Evolutionary conservation across 2,113 vertebrate genomes (phyloP).

Genomic region (Peromyscus polionotus): DNA sequence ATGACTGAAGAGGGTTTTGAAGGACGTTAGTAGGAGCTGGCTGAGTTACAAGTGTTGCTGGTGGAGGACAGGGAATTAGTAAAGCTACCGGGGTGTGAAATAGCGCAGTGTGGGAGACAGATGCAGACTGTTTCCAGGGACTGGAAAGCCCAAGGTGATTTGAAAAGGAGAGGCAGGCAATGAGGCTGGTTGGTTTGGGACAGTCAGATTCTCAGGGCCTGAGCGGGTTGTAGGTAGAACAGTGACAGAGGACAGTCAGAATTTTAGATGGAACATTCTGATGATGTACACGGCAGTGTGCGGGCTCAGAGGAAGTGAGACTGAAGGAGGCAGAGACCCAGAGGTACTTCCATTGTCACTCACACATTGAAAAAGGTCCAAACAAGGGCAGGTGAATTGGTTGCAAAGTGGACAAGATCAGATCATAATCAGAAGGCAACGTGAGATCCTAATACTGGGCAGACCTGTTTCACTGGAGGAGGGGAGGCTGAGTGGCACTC

Average conservation of each 20-base stretch:
- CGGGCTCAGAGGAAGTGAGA: not conserved
- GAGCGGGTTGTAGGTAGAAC: too few relatives aligned
- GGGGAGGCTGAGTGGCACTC: not conserved
- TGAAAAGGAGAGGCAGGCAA: not conserved
- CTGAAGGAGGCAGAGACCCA: not conserved
- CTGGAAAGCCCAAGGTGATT: constrained; percentile 49
- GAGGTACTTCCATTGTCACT: not conserved
- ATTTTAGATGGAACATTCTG: not conserved
- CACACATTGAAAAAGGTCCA: not conserved
- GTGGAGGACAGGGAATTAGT: constrained; percentile 30
- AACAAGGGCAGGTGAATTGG: not conserved
- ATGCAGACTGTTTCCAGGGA: not conserved
- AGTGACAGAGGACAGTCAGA: not conserved
- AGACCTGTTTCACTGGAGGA: not conserved
- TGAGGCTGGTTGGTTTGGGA: accelerated
- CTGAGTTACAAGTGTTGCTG: not conserved
- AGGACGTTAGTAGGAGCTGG: not conserved
- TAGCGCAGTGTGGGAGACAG: not conserved
- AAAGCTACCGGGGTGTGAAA: constrained; percentile 55
- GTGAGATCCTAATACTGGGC: not conserved
- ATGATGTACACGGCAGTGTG: accelerated
- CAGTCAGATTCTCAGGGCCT: not conserved
- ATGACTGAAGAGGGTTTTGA: not conserved
- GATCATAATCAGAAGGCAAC: not conserved
- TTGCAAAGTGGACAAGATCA: not conserved